Conservation (phyloP, 2,888 invertebrate species). For the Tenthredo distinguenda region DNA sequence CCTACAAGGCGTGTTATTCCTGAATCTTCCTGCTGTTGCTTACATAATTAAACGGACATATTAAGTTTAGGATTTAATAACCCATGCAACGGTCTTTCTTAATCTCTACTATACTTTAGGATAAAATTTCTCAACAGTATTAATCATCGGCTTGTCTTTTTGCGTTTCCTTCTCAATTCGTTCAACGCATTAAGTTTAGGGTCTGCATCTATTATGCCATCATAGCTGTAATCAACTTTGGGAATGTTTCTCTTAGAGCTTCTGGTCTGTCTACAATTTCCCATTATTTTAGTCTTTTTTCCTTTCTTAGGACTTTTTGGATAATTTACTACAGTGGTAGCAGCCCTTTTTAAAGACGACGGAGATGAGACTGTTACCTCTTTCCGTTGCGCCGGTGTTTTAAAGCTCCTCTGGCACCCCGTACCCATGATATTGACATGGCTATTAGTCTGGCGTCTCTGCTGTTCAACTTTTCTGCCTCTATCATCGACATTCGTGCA, state of each 20-base stretch:
- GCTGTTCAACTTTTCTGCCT: conserved; percentile 55
- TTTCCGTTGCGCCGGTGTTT: conserved; percentile 60
- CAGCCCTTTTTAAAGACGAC: conserved; percentile 59
- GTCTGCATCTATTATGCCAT: conserved; percentile 67
- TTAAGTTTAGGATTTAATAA: conserved; percentile 7
- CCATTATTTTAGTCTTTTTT: conserved; percentile 28
- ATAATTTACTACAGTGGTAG: conserved; percentile 50
- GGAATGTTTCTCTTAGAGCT: conserved; percentile 73
- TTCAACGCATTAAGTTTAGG: conserved; percentile 72
- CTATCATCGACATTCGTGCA: conserved; percentile 55
- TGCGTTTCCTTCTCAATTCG: conserved; percentile 70
- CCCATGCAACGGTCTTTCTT: conserved; percentile 36
- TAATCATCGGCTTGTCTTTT: conserved; percentile 73
- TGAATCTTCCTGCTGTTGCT: conserved; percentile 29
- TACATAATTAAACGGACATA: conserved; percentile 7
- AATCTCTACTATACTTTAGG: neutral
- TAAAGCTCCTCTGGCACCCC: conserved; percentile 59
- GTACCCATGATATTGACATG: conserved; percentile 58
- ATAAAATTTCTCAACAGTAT: conserved; percentile 16
- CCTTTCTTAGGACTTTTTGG: conserved; percentile 35
- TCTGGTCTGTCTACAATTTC: conserved; percentile 66
- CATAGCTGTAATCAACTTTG: conserved; percentile 73
- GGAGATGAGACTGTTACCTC: conserved; percentile 54
- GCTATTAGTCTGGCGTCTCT: conserved; percentile 48
- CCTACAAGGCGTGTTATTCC: neutral